Base-by-base conservation (phyloP, 2,113 vertebrate species). In the Hypocryptadius cinnamomeus region DNA sequence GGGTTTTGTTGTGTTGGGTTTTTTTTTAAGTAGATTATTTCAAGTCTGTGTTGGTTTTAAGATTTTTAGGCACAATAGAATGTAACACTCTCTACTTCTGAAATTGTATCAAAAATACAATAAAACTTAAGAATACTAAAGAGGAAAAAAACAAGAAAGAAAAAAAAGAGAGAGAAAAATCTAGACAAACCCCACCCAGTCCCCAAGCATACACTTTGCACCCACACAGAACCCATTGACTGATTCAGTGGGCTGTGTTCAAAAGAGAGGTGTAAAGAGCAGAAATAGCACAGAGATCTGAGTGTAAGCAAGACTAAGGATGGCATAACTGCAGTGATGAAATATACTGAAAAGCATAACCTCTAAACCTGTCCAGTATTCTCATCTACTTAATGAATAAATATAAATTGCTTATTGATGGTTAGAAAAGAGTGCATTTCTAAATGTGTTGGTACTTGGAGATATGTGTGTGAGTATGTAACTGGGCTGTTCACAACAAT, bases 401-500 rank as follows among this genome's bases (percentile, higher is more conserved):
- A 92, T 70, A 65, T 2, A 16, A 47, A 37, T 45, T 9, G 5
- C 48, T 87, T 60, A 22, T n/a, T 63, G 35, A 33, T 50, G 25
- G 1, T 60, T 76, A 72, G 40, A 40, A 78, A 31, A 78, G 4
- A 44, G 27, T 42, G 20, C 33, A 31, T 61, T 23, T 60, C 25
- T 79, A 3, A 0, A 0, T 65, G 14, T 65, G 9, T 53, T 44
- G 21, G 21, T 64, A 16, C 6, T 8, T 53, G 9, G 23, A 6
- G 54, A 1, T 28, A 17, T 56, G 31, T 54, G 15, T 85, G 7
- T 51, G 28, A 30, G 5, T 56, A 3, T 72, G 9, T n/a, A 42
- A 45, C 37, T 53, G 64, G 17, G 27, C 76, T 64, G 31, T 73
- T 92, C 51, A 76, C 15, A 63, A 23, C 7, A 25, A 13, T 37